Evolutionary conservation across 2,113 vertebrate genomes (phyloP).

Genomic region (Centropristis striata): DNA sequence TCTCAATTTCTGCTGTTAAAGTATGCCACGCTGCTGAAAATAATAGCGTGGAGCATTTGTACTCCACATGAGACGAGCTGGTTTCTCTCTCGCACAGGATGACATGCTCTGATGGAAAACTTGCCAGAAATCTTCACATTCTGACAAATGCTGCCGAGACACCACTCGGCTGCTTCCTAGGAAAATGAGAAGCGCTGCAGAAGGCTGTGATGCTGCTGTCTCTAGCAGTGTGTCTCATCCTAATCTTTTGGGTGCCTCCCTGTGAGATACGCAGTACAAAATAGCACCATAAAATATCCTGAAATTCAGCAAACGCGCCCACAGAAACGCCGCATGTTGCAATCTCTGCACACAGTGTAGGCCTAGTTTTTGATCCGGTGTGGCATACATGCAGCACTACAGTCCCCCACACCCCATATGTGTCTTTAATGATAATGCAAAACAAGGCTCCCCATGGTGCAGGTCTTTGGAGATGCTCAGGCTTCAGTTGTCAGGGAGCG

Average conservation of each 20-base stretch:
- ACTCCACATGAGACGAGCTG: slow-evolving; percentile 30
- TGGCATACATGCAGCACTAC: slow-evolving; percentile 32
- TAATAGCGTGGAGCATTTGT: slow-evolving; percentile 20
- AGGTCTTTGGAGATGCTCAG: slow-evolving; percentile 68
- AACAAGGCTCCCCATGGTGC: slow-evolving; percentile 71
- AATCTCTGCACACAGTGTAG: neutral
- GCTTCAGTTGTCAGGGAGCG: slow-evolving; percentile 77
- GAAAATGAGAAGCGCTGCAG: slow-evolving; percentile 21
- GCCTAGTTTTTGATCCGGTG: slow-evolving; percentile 39
- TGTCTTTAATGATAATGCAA: slow-evolving; percentile 78
- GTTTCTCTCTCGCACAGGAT: slow-evolving; percentile 30
- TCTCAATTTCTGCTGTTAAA: neutral
- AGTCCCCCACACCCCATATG: slow-evolving; percentile 62
- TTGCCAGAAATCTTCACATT: slow-evolving; percentile 48
- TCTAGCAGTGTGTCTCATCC: slow-evolving; percentile 11
- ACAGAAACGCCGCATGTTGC: neutral
- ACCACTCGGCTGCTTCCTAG: slow-evolving; percentile 34
- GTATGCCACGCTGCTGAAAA: slow-evolving; percentile 17
- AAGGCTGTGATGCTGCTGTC: slow-evolving; percentile 38
- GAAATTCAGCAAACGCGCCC: slow-evolving; percentile 11
- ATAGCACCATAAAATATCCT: neutral
- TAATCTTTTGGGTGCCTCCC: slow-evolving; percentile 33
- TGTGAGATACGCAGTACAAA: slow-evolving; percentile 28
- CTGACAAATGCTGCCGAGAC: slow-evolving; percentile 54
- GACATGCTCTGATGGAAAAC: slow-evolving; percentile 56